These are phyloP conservation scores for Tiaroga cobitis DNA, from an alignment of 2,797 vertebrate genomes.

Conservation along the genomic window DNA sequence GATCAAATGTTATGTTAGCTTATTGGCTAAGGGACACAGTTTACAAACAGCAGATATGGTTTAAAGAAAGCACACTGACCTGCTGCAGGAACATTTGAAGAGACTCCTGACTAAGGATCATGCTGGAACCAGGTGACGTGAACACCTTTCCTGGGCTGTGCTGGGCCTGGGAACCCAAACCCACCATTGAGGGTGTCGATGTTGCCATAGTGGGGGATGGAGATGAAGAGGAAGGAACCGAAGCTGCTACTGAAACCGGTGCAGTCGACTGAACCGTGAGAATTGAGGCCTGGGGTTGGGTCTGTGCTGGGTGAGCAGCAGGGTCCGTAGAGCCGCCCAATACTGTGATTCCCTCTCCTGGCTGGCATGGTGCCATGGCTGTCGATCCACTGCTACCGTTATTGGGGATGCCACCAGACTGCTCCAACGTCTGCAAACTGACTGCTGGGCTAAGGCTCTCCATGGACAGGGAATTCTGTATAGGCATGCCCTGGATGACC, in stretches of 20 bases:
- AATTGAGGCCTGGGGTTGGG: slow-evolving; percentile 78
- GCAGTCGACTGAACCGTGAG: slow-evolving; percentile 79
- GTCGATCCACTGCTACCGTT: slow-evolving; percentile 70
- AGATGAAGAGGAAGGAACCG: slow-evolving; percentile 73
- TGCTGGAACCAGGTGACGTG: slow-evolving; percentile 81
- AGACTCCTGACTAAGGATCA: slow-evolving; percentile 89
- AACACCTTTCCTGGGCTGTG: slow-evolving; percentile 90
- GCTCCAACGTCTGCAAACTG: slow-evolving; percentile 82
- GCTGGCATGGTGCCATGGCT: slow-evolving; percentile 71
- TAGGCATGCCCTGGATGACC: slow-evolving; percentile 91
- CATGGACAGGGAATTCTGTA: slow-evolving; percentile 83
- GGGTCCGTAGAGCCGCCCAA: slow-evolving; percentile 80
- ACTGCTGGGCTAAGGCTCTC: slow-evolving; percentile 85
- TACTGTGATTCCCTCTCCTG: slow-evolving; percentile 76
- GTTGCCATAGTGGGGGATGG: slow-evolving; percentile 75
- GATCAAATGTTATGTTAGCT: slow-evolving; percentile 69
- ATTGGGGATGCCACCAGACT: slow-evolving; percentile 71
- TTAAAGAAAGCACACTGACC: slow-evolving; percentile 75
- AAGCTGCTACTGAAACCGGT: slow-evolving; percentile 75
- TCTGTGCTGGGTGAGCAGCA: slow-evolving; percentile 73
- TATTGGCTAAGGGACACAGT: slow-evolving; percentile 62
- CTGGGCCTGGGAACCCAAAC: slow-evolving; percentile 77
- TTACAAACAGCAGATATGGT: slow-evolving; percentile 33
- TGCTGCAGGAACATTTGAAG: slow-evolving; percentile 96
- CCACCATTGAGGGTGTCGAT: slow-evolving; percentile 76